These are phyloP conservation scores for Pyralis farinalis DNA, from an alignment of 2,888 invertebrate species.

Conservation along the genomic window DNA sequence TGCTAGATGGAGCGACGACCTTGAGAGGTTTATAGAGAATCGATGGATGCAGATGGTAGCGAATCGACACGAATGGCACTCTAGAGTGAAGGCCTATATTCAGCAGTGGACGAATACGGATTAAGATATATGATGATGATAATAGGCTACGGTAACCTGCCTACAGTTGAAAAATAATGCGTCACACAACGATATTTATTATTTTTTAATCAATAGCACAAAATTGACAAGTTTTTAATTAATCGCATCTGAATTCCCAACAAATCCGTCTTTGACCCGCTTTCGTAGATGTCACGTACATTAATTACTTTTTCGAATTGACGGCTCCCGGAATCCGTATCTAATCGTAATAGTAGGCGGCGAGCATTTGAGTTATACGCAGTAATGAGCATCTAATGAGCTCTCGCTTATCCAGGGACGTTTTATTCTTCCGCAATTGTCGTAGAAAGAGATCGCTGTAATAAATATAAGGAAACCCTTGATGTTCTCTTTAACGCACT, in stretches of 20 bases:
- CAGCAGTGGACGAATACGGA: no score
- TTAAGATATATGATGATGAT: no score
- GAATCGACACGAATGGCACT: no score
- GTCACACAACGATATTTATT: no score
- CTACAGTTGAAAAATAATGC: no score
- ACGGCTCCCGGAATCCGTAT: constrained; percentile 2
- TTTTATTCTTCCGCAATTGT: constrained; percentile 25
- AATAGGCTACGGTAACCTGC: no score
- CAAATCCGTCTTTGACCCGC: not conserved
- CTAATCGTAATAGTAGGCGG: constrained; percentile 7
- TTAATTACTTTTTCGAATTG: constrained; percentile 3
- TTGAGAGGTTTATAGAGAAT: no score
- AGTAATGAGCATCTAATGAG: constrained; percentile 3
- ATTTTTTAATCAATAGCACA: not conserved
- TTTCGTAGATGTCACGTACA: not conserved
- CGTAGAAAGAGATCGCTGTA: constrained; percentile 26
- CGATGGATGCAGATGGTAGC: no score
- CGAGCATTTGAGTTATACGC: constrained; percentile 26
- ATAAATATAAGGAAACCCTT: constrained; percentile 26
- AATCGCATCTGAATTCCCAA: not conserved
- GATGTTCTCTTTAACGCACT: constrained; percentile 11
- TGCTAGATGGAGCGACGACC: no score
- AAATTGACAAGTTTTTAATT: not conserved
- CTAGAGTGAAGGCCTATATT: no score
- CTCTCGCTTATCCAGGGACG: constrained; percentile 18